Evolutionary conservation across 2,113 vertebrate genomes (phyloP), one percentile per base, ranked within the genome.

Genomic region (Anarrhichthys ocellatus): DNA sequence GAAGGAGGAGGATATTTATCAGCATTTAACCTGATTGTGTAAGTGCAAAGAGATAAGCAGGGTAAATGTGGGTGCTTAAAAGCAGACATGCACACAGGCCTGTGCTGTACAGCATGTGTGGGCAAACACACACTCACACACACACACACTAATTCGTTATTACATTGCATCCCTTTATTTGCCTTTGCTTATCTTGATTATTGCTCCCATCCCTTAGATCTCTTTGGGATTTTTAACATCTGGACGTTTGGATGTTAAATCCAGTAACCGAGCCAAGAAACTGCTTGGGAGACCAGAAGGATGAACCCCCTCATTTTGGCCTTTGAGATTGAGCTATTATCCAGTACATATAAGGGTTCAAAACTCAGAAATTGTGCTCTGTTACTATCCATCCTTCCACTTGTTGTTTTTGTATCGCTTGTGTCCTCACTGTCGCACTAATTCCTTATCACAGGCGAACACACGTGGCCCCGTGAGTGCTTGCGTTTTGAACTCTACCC

Each of bases 181-280:
- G 59, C 44, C 70, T 81, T 79, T 68, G 44, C 69, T 83, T 78
- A 72, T 78, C 63, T 70, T 52, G 38, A 82, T 71, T 74, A 68
- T 62, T 74, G 54, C 13, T 83, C 69, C 66, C 63, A 87, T 75
- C 50, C 76, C 52, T 79, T n/a, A 59, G 69, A 87, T 84, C 79
- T 83, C 70, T 83, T 72, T 70, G 73, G 77, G 73, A 85, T 86
- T 88, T 83, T 72, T 80, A 80, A 90, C 80, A 88, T 88, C 79
- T 86, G 70, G 79, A 81, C 46, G 24, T 87, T 71, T 88, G 84
- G 74, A 83, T 73, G 68, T 84, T 63, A 24, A 76, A 56, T 82
- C 87, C 36, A 34, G 32, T 22, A 79, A 32, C 75, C 29, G 48
- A 79, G 85, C 85, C 88, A 89, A 88, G 59, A 88, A 90, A 87